Evolutionary conservation across 2,113 vertebrate genomes (phyloP).

Genomic region (Camarhynchus parvulus): DNA sequence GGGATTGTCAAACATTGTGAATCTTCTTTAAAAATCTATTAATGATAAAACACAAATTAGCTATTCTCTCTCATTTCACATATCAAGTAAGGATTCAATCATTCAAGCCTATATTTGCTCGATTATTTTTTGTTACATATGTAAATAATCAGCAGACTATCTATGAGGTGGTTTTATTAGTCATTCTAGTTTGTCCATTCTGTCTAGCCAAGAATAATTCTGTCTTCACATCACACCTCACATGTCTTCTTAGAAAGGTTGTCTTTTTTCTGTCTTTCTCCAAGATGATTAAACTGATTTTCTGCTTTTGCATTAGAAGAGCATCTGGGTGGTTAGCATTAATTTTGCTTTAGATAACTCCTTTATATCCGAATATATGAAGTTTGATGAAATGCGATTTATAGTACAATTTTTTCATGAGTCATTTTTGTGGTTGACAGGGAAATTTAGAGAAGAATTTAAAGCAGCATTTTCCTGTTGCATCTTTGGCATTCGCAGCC

Average conservation of each 20-base stretch:
- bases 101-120: not conserved
- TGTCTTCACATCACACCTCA: not conserved
- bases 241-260: not conserved
- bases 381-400: not conserved
- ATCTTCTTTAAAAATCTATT: not conserved
- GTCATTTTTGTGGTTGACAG: slow-evolving; percentile 72
- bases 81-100: not conserved
- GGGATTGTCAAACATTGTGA: not conserved
- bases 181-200: not conserved
- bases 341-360: not conserved
- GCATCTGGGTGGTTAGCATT: not conserved
- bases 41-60: not conserved
- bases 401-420: slow-evolving; percentile 15
- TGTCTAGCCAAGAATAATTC: not conserved
- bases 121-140: not conserved
- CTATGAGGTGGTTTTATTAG: not conserved
- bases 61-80: not conserved
- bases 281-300: not conserved
- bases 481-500: slow-evolving; percentile 72
- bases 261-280: not conserved
- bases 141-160: not conserved
- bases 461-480: slow-evolving; percentile 93
- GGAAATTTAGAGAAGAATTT: slow-evolving; percentile 96
- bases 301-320: not conserved
- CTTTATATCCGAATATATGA: not conserved